Base-by-base conservation (phyloP, 2,888 invertebrate genomes). In the Thumatha senex region DNA sequence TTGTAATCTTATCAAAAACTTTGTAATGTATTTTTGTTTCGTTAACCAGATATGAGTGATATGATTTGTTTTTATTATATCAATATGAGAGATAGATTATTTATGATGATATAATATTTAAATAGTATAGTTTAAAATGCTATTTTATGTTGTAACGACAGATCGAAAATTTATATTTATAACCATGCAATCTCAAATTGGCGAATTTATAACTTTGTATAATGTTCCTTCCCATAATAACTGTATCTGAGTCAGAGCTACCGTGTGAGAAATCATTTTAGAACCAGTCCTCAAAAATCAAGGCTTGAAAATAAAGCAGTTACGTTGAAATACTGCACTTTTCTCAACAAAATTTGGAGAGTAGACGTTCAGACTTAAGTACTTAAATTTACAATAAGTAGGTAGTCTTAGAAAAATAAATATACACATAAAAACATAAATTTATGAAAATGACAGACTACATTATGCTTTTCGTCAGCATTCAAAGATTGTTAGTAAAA, bases 171-270 rank as follows among this genome's bases (percentile, higher is more conserved):
- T 40, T 13, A 46, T 40, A n/a, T 29, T 35, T 35, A 9, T 29
- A n/a, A 31, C 41, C 38, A 42, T 40, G 47, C 29, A 29, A 31
- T 34, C 29, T 38, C n/a, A 5, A 42, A 55, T 52, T 40, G 40
- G 41, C 31, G 42, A 40, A 47, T 42, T 46, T 13, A 15, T 29
- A 39, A 49, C 48, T 30, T 46, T 46, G 30, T 34, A 52, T 46
- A 46, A 41, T 51, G 35, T 51, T 31, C 34, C 42, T 34, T 9
- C n/a, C 7, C 2, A 15, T 45, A 48, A 48, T 51, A 52, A 57
- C 51, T 18, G 40, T 43, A 46, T 52, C 29, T 52, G 46, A 48
- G 38, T 48, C 47, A 40, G 31, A 39, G 35, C 34, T 30, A 33
- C 31, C 13, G 24, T 39, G 39, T 48, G 48, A 33, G 43, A 38